Conservation (phyloP, 1,140 invertebrate genomes). For the Hermetia illucens region DNA sequence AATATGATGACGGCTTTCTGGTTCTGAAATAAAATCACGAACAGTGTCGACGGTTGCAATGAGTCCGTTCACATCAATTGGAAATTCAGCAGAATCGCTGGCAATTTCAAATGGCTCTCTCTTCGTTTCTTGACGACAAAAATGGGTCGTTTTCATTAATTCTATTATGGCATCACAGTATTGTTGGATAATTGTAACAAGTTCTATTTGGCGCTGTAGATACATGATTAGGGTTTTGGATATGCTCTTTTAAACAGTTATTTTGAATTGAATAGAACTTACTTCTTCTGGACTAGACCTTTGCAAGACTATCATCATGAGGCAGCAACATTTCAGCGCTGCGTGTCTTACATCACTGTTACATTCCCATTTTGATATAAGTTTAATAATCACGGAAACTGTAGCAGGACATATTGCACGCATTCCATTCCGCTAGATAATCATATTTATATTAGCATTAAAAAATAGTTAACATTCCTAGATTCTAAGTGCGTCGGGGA, state of each 20-base stretch:
- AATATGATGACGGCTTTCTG: constrained; percentile 5
- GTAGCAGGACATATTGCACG: constrained; percentile 46
- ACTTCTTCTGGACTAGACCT: constrained; percentile 44
- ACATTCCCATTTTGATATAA: constrained; percentile 30
- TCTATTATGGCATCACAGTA: constrained; percentile 32
- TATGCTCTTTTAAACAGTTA: constrained; percentile 1
- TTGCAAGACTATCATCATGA: constrained; percentile 41
- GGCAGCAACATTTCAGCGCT: constrained; percentile 38
- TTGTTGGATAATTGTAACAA: constrained; percentile 38
- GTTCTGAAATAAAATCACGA: constrained; percentile 12
- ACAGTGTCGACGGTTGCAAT: constrained; percentile 16
- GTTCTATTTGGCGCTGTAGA: constrained; percentile 45
- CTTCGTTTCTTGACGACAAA: constrained; percentile 11
- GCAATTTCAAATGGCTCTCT: constrained; percentile 21
- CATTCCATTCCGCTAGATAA: constrained; percentile 41
- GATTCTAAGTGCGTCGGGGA: too few relatives aligned
- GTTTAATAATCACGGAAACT: constrained; percentile 39
- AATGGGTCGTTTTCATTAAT: constrained; percentile 21
- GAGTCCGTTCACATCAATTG: constrained; percentile 20
- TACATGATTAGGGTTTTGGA: constrained; percentile 8
- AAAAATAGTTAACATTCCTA: too few relatives aligned
- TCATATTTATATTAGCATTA: constrained; percentile 15
- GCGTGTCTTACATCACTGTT: constrained; percentile 25
- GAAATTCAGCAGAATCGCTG: constrained; percentile 16
- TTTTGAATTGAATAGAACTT: constrained; percentile 8